Evolutionary conservation across 2,797 vertebrate species (phyloP), one percentile per base, ranked within the genome.

Genomic region (Alauda arvensis): DNA sequence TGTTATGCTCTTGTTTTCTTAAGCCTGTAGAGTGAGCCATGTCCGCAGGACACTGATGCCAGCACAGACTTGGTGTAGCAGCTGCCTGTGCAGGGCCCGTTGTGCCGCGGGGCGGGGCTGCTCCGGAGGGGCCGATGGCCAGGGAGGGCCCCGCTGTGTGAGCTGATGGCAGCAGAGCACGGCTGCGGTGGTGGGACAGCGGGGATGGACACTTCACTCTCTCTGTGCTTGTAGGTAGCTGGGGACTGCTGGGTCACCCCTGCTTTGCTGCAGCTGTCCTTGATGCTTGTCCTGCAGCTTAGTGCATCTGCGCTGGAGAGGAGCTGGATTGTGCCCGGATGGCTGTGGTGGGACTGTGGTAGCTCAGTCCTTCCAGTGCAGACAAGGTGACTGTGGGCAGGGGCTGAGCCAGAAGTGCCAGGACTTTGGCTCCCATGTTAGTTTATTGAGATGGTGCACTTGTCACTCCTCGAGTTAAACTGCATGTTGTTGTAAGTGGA

Each of bases 291-390:
- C 25, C 14, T 23, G 33, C 0, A 5, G 52, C n/a, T 26, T 2
- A 2, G 16, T 1, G 5, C 28, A 2, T 12, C 18, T 2, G 4
- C 51, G 4, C 8, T 1, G 25, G 16, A 14, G n/a, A 15, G 48
- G 0, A 2, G 29, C 40, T 19, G 57, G 25, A 26, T 4, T 29
- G 34, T 51, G 48, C 56, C 39, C 12, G 0, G 0, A 29, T 16
- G 43, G 2, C 31, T 4, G 26, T 3, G 40, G 5, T 33, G 75
- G 33, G 8, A n/a, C 34, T 29, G 1, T 1, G 0, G 0, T 1
- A 4, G 43, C 24, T 66, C n/a, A 5, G 4, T 5, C 45, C 42
- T 48, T 34, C 52, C 8, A 0, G 3, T 8, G n/a, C 45, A 15
- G n/a, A 2, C 57, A 19, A 2, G 19, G 46, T 2, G 21, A 29